Percentiles rank a stretch among this genome's conserved stretches.
These are phyloP conservation scores for Rhinoraja longicauda DNA, from an alignment of 2,797 vertebrate genomes.

Conservation along the genomic window DNA sequence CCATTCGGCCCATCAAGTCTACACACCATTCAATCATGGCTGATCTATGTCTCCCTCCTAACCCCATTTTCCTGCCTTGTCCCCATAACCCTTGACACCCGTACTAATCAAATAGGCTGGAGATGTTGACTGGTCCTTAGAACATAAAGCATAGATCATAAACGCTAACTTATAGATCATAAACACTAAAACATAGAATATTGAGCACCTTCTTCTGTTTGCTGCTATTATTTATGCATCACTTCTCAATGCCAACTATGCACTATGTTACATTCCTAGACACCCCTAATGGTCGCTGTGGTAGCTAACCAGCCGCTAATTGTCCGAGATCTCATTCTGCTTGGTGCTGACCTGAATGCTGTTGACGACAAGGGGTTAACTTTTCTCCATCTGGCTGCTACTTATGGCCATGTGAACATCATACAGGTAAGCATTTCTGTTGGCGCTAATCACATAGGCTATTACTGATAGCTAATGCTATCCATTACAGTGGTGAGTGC, in stretches of 20 bases:
- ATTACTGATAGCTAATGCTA: not conserved
- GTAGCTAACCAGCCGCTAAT: slow-evolving; percentile 51
- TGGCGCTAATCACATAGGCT: not conserved
- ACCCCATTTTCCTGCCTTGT: too few species aligned
- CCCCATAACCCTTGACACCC: too few species aligned
- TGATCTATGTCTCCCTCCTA: too few species aligned
- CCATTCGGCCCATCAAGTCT: too few species aligned
- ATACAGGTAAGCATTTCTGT: slow-evolving; percentile 48
- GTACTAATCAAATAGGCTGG: not conserved
- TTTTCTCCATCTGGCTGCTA: slow-evolving; percentile 50
- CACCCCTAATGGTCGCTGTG: slow-evolving; percentile 53
- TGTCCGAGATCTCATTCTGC: slow-evolving; percentile 50
- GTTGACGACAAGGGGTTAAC: slow-evolving; percentile 52
- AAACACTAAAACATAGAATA: too few species aligned
- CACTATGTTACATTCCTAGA: slow-evolving; percentile 48
- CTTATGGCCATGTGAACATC: slow-evolving; percentile 47
- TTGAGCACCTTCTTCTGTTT: not conserved
- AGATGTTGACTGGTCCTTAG: not conserved
- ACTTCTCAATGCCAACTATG: not conserved
- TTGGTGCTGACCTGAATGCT: slow-evolving; percentile 50
- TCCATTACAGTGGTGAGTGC: not conserved
- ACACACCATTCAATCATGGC: too few species aligned
- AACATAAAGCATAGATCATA: too few species aligned
- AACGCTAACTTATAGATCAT: too few species aligned
- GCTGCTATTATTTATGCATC: not conserved